Conservation (phyloP, 2,797 vertebrate species). For the Cryptoprocta ferox region DNA sequence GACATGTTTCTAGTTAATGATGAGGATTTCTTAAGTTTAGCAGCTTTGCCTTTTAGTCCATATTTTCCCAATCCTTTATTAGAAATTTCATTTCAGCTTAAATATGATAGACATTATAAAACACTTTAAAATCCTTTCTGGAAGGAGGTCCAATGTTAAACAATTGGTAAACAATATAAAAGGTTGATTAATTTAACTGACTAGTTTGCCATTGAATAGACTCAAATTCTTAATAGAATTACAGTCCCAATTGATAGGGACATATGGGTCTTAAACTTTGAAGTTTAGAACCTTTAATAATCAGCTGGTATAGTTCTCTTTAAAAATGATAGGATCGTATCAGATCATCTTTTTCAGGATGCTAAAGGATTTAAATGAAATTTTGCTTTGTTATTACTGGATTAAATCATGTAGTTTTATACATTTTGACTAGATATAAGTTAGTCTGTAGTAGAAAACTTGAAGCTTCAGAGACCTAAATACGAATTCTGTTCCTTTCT, state of each 20-base stretch:
- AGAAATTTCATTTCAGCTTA: constrained; percentile 3
- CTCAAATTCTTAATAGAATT: not conserved
- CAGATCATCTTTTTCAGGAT: constrained; percentile 6
- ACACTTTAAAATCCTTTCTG: not conserved
- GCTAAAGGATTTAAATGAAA: not conserved
- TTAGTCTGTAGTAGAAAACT: not conserved
- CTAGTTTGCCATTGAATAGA: not conserved
- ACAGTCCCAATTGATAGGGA: not conserved
- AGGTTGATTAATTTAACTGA: not conserved
- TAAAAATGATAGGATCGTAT: not conserved
- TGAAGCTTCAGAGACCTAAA: not conserved
- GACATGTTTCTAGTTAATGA: not conserved
- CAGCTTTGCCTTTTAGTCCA: not conserved
- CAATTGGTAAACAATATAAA: not conserved
- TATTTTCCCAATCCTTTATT: not conserved
- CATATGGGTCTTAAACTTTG: not conserved
- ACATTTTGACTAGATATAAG: not conserved
- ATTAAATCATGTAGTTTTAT: not conserved
- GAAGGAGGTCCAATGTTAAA: not conserved
- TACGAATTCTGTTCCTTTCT: constrained; percentile 24
- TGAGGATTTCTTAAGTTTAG: not conserved
- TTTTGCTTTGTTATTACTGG: not conserved
- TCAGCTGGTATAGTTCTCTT: not conserved
- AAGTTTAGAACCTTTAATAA: not conserved
- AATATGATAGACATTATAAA: not conserved